Base-by-base conservation (phyloP, 2,113 vertebrate genomes). In the Ptychochromis oligacanthus region DNA sequence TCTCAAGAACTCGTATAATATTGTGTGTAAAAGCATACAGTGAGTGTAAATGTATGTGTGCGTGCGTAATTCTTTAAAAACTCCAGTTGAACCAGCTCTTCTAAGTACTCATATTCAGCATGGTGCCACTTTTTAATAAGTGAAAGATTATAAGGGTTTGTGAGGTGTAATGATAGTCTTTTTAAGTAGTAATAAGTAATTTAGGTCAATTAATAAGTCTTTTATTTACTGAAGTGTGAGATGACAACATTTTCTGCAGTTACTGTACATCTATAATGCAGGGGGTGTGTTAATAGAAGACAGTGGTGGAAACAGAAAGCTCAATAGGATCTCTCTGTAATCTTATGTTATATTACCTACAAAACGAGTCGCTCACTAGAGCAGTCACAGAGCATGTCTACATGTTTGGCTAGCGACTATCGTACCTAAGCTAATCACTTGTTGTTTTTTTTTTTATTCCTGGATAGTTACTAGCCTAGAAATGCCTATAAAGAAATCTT, bases 41-140 rank as follows among this genome's bases (percentile, higher is more conserved):
- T 65, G 36, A 43, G 17, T 18, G 14, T 70, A 20, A 24, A 7
- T 43, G 34, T 64, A 34, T 40, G 17, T 64, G 36, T 7, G 55
- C 13, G 22, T 24, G 56, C 4, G 60, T 22, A 36, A n/a, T 5
- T 62, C 15, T 38, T 62, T n/a, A 28, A 67, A 15, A 49, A 49
- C 43, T 15, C 14, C 43, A 17, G 43, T 15, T 49, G 14, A 49
- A 15, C 43, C 43, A 49, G 46, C 14, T 49, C 14, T 49, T 17
- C 14, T 49, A 70, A 70, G 43, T 43, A 65, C 22, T 65, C 40
- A 43, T 18, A 18, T 17, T 52, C 64, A 70, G 26, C 15, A 38
- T 70, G 64, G 40, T 49, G 40, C 40, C 40, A 70, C 24, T 46
- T 70, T 70, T 70, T 67, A 46, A 46, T 67, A 46, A 46, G 22